phyloP scores from a whole-genome alignment of 2,113 vertebrate species.

The Cyanoliseus patagonus region DNA sequence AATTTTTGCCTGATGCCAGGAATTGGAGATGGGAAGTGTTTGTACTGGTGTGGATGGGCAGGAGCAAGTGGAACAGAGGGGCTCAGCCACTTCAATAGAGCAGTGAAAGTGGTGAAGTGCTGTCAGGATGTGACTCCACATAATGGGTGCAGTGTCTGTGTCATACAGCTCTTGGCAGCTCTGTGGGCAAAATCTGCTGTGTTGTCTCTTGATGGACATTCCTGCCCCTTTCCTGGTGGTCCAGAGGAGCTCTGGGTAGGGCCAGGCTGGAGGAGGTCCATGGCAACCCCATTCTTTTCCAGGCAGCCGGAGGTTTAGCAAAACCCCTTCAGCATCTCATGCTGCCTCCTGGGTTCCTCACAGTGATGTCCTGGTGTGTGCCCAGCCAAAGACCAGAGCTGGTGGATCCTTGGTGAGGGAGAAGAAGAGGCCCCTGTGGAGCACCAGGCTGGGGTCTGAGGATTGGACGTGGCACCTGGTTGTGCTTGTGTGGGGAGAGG shows the following conservation, averaged over 20 bases:
- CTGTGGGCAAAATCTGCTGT: background rate
- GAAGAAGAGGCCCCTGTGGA: background rate
- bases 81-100: background rate
- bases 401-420: fast-evolving
- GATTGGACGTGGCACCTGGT: background rate
- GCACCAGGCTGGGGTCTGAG: background rate
- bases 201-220: background rate
- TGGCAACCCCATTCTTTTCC: background rate
- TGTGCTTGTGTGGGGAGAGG: background rate
- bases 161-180: background rate
- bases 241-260: background rate
- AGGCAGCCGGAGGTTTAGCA: background rate
- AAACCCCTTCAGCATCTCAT: background rate
- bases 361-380: background rate
- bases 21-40: background rate
- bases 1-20: background rate
- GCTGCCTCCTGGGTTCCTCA: background rate
- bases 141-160: background rate
- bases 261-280: background rate
- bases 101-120: background rate
- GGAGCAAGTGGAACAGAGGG: fast-evolving
- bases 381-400: fast-evolving
- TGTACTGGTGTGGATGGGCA: background rate
- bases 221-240: background rate
- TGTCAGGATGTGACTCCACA: background rate